Evolutionary conservation across 2,113 vertebrate genomes (phyloP).

Genomic region (Saguinus imperator): DNA sequence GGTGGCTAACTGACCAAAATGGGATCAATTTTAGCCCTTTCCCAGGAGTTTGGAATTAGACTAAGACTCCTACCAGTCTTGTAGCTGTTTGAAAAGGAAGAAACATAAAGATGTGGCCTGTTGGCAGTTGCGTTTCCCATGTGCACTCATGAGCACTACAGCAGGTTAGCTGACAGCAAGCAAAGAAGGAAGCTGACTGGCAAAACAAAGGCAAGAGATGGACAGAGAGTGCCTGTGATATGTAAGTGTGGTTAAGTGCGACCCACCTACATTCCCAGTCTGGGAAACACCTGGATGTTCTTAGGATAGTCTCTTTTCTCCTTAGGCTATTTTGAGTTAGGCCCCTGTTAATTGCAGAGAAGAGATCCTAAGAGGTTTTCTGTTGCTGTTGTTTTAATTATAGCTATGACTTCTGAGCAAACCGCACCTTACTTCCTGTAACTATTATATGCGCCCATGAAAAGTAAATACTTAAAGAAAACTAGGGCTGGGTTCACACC

Average conservation of each 20-base stretch:
- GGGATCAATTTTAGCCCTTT: not conserved
- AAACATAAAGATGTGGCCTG: not conserved
- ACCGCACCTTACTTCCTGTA: slow-evolving; percentile 22
- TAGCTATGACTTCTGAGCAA: slow-evolving; percentile 23
- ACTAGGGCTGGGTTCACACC: too few species aligned
- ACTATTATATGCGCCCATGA: not conserved
- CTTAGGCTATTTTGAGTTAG: slow-evolving; percentile 14
- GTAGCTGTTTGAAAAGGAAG: not conserved
- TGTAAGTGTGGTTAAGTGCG: not conserved
- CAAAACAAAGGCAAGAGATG: not conserved
- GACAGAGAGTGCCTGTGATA: not conserved
- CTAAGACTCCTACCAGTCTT: not conserved
- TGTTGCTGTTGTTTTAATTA: slow-evolving; percentile 27
- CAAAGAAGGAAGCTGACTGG: not conserved
- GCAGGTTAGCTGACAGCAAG: not conserved
- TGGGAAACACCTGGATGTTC: not conserved
- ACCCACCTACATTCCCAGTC: not conserved
- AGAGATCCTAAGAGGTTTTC: not conserved
- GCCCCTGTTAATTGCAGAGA: slow-evolving; percentile 18
- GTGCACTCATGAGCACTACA: not conserved
- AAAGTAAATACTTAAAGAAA: not conserved
- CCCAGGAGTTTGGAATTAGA: not conserved
- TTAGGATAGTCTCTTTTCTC: not conserved
- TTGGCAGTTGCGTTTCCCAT: not conserved
- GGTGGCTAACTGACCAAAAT: not conserved